Evolutionary conservation across 2,888 invertebrate genomes (phyloP).

Genomic region (Nymphalis c-album): DNA sequence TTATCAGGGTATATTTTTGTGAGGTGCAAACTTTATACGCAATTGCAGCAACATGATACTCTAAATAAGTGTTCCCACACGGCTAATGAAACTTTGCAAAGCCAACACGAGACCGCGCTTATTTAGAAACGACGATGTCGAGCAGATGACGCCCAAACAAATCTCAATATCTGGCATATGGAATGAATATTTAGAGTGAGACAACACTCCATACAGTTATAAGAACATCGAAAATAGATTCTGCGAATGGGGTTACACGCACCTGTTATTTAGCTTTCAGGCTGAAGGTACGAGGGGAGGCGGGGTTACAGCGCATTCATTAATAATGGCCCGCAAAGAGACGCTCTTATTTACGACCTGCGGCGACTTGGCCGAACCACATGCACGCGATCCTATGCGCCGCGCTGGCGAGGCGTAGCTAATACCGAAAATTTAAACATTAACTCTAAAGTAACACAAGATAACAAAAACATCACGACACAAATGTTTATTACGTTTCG

Average conservation of each 20-base stretch:
- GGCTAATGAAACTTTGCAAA: conserved; percentile 76
- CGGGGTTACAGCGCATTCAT: conserved; percentile 72
- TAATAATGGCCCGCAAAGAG: conserved; percentile 80
- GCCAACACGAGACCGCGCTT: conserved; percentile 68
- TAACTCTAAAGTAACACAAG: neutral
- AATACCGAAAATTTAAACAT: conserved; percentile 18
- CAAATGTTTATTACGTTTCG: neutral
- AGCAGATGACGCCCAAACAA: conserved; percentile 79
- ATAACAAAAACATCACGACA: neutral
- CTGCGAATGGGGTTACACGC: conserved; percentile 81
- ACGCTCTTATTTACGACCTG: conserved; percentile 79
- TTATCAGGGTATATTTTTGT: neutral
- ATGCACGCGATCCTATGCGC: conserved; percentile 47
- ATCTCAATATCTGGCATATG: conserved; percentile 79
- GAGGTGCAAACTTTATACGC: conserved; percentile 51
- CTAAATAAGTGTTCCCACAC: conserved; percentile 68
- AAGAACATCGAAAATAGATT: conserved; percentile 81
- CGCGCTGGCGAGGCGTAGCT: conserved; percentile 31
- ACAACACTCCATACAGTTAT: conserved; percentile 76
- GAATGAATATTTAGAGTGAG: conserved; percentile 79
- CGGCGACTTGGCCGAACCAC: conserved; percentile 68
- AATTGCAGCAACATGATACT: conserved; percentile 69
- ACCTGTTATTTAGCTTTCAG: conserved; percentile 80
- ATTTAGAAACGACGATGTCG: conserved; percentile 72
- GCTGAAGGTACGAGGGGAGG: conserved; percentile 59